These are phyloP conservation scores for Lycodopsis pacificus DNA, from an alignment of 2,797 vertebrate species.

Conservation along the genomic window DNA sequence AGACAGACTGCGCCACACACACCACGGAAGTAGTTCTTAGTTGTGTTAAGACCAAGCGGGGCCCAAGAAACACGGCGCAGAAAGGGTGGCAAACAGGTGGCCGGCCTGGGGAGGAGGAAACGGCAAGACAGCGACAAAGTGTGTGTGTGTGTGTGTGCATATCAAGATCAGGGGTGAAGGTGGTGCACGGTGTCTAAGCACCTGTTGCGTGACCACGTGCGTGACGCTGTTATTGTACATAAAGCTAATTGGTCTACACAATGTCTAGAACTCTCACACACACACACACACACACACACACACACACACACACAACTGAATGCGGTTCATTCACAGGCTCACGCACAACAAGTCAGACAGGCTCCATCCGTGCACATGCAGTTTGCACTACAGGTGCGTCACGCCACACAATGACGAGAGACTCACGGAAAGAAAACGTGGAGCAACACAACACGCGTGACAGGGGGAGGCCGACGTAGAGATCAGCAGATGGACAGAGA, in stretches of 20 bases:
- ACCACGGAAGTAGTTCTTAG: conserved; percentile 17
- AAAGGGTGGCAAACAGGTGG: conserved; percentile 68
- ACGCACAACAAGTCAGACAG: not conserved
- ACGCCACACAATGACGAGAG: conserved; percentile 28
- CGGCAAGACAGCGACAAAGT: conserved; percentile 12
- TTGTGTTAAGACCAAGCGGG: conserved; percentile 34
- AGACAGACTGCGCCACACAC: conserved; percentile 9
- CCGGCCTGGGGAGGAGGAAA: conserved; percentile 14
- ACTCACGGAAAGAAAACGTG: not conserved
- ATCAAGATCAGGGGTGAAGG: conserved; percentile 55
- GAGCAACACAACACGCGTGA: not conserved
- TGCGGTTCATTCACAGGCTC: not conserved
- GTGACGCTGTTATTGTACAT: conserved; percentile 51
- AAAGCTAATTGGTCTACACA: conserved; percentile 52
- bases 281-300: not conserved
- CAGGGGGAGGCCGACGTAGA: conserved; percentile 11
- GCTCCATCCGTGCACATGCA: conserved; percentile 23
- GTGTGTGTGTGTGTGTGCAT: conserved; percentile 13
- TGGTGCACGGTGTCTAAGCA: conserved; percentile 56
- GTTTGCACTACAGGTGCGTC: conserved; percentile 54
- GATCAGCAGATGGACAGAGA: conserved; percentile 34
- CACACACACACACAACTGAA: not conserved
- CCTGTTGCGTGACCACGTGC: conserved; percentile 52
- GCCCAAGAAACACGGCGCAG: conserved; percentile 43
- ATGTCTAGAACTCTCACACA: conserved; percentile 6